Evolutionary conservation across 64 coral and sea anemone genomes (phyloP).

Genomic region (Montipora sp.): DNA sequence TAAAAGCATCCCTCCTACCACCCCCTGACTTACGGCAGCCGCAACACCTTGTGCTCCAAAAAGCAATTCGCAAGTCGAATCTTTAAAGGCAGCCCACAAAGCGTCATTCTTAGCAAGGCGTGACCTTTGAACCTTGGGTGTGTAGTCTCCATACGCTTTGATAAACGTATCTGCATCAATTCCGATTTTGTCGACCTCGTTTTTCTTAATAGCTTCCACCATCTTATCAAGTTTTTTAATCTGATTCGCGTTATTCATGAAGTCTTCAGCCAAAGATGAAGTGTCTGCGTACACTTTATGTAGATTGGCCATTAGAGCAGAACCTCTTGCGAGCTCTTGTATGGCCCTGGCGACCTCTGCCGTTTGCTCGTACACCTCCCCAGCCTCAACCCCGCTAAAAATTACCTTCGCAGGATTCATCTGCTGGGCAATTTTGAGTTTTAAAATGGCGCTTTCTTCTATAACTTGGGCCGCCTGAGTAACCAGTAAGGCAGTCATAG

Average conservation of each 20-base stretch:
- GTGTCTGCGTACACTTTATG: not conserved
- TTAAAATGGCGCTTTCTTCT: constrained; percentile 15
- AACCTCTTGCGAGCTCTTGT: constrained; percentile 27
- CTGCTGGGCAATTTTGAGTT: constrained; percentile 31
- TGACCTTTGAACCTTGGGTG: constrained; percentile 37
- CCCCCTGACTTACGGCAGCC: constrained; percentile 12
- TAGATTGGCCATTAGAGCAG: constrained; percentile 8
- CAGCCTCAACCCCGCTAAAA: constrained; percentile 9
- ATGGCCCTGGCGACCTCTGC: constrained; percentile 13
- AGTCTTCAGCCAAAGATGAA: constrained; percentile 1
- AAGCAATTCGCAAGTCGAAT: constrained; percentile 34
- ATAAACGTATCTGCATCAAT: constrained; percentile 67
- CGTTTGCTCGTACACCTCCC: constrained; percentile 16
- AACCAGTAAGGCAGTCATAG: constrained; percentile 3
- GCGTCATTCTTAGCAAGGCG: constrained; percentile 27
- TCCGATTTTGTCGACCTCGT: constrained; percentile 10
- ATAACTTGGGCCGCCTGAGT: constrained; percentile 12
- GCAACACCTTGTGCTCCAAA: constrained; percentile 14
- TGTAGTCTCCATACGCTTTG: constrained; percentile 55
- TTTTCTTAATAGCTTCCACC: constrained; percentile 39
- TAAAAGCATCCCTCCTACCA: constrained; percentile 35
- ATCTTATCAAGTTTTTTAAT: constrained; percentile 6
- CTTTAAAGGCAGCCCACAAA: constrained; percentile 53
- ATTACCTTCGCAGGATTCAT: constrained; percentile 50
- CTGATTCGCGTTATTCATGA: constrained; percentile 44